Evolutionary conservation across 2,113 vertebrate species (phyloP).

Genomic region (Xyrauchen texanus): DNA sequence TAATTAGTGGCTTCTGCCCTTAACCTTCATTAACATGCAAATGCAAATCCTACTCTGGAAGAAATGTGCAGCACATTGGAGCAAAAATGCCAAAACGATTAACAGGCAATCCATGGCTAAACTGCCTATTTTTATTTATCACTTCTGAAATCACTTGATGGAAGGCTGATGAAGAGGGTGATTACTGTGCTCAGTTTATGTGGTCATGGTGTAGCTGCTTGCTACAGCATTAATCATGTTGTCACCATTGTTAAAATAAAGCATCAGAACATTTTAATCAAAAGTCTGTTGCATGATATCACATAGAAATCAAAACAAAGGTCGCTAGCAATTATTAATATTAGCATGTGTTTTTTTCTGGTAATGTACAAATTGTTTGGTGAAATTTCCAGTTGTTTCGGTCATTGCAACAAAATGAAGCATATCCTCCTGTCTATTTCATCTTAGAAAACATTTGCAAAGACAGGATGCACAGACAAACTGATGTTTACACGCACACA

Average conservation of each 20-base stretch:
- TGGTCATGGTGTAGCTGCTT: background rate
- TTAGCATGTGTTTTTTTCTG: background rate
- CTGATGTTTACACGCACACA: conserved; percentile 8
- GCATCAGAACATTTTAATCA: conserved; percentile 13
- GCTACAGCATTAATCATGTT: conserved; percentile 15
- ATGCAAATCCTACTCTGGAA: conserved; percentile 82
- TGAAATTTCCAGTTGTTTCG: background rate
- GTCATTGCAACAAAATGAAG: conserved; percentile 54
- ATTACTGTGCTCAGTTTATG: background rate
- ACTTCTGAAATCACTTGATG: conserved; percentile 55
- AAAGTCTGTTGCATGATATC: background rate
- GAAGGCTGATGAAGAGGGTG: conserved; percentile 59
- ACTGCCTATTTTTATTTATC: conserved; percentile 70
- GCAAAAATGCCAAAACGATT: conserved; percentile 80
- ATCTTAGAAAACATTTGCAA: background rate
- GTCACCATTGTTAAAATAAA: background rate
- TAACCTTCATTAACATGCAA: conserved; percentile 95
- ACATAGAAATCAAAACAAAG: background rate
- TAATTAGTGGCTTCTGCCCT: conserved; percentile 98
- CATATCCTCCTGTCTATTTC: conserved; percentile 13
- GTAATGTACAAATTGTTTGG: background rate
- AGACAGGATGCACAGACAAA: conserved; percentile 20
- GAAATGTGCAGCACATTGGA: conserved; percentile 77
- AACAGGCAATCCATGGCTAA: conserved; percentile 72
- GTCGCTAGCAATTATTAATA: background rate